phyloP scores from a whole-genome alignment of 1,140 invertebrate genomes.

The Aphelinus atriplicis region DNA sequence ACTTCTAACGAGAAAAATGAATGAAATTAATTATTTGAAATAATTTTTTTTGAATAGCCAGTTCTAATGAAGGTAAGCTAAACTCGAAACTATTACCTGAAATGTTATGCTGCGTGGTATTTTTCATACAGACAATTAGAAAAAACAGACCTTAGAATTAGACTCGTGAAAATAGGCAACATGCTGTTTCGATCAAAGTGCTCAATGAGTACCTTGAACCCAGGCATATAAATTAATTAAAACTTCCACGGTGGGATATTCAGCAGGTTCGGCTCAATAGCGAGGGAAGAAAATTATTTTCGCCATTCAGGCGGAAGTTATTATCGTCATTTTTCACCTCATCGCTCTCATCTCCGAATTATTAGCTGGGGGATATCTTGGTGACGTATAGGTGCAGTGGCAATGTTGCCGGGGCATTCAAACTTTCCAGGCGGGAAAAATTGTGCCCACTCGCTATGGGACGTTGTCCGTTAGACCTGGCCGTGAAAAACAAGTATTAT shows the following conservation, averaged over 20 bases:
- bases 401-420: conserved; percentile 12
- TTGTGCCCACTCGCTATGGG: conserved; percentile 2
- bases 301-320: conserved; percentile 4
- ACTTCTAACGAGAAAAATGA: no score
- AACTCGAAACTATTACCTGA: no score
- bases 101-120: no score
- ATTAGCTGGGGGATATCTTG: conserved; percentile 23
- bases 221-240: no score
- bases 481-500: conserved; percentile 33
- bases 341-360: conserved; percentile 10
- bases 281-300: background rate
- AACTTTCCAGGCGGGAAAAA: conserved; percentile 35
- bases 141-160: no score
- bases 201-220: no score
- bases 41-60: no score
- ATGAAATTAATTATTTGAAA: no score
- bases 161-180: no score
- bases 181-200: no score
- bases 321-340: conserved; percentile 25
- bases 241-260: background rate
- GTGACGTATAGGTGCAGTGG: conserved; percentile 1
- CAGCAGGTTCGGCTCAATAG: background rate
- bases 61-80: no score
- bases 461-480: conserved; percentile 22
- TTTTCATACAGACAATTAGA: no score